phyloP scores from a whole-genome alignment of 1,140 invertebrate species.

The Cephus cinctus region DNA sequence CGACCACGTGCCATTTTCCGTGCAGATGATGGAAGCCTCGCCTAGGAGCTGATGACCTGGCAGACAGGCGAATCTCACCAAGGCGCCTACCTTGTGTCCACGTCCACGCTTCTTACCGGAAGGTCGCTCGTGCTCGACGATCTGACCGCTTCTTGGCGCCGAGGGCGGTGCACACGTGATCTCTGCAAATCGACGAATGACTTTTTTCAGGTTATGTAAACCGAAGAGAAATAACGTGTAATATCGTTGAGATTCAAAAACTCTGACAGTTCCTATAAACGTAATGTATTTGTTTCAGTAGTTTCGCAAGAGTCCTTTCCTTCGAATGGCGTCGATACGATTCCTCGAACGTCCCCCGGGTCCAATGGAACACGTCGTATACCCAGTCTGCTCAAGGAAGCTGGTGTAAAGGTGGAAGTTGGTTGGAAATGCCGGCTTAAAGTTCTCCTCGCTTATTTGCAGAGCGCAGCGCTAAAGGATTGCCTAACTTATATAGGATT shows the following conservation, averaged over 20 bases:
- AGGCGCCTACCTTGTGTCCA: constrained; percentile 69
- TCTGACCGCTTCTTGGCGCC: constrained; percentile 69
- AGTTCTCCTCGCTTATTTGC: background rate
- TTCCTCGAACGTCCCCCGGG: no score
- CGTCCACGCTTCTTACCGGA: constrained; percentile 34
- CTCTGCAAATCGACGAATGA: constrained; percentile 56
- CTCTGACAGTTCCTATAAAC: background rate
- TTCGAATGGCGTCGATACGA: no score
- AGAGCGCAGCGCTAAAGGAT: background rate
- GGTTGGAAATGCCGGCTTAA: background rate
- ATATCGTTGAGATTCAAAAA: constrained; percentile 9
- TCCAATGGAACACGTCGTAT: no score
- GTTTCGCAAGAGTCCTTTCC: background rate
- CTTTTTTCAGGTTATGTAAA: background rate
- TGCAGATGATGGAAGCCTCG: constrained; percentile 79
- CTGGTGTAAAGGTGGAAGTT: background rate
- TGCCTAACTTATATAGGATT: background rate
- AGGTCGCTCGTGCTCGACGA: constrained; percentile 59
- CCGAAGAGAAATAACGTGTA: background rate
- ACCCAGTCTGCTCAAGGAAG: background rate
- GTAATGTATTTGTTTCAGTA: background rate
- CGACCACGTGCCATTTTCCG: constrained; percentile 83
- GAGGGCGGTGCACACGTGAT: constrained; percentile 75
- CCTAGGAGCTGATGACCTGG: constrained; percentile 71
- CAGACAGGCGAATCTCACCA: constrained; percentile 76